A percentile compares a stretch with the other conserved stretches of the same genome.
Evolutionary conservation across 2,888 invertebrate species (phyloP).

Genomic region (Drosophila histrio): DNA sequence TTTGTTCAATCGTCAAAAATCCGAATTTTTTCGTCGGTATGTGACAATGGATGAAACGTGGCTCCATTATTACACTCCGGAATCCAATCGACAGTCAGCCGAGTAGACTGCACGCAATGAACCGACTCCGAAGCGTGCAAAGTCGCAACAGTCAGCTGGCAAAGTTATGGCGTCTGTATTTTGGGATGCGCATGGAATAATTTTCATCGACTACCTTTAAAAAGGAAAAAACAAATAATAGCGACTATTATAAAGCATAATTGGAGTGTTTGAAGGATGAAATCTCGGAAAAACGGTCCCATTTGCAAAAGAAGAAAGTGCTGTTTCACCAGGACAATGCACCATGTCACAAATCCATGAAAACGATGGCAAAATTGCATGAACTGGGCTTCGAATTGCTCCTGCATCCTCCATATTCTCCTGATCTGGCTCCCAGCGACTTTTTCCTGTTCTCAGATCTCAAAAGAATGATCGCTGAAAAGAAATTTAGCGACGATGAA

Average conservation of each 20-base stretch:
- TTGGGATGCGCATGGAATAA: too few relatives aligned
- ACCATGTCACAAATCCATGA: conserved; percentile 2
- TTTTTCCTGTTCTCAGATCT: background rate
- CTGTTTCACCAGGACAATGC: background rate
- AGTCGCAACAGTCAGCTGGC: too few relatives aligned
- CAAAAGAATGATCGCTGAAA: background rate
- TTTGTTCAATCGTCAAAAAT: background rate
- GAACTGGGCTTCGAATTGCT: conserved; percentile 12
- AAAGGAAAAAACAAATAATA: too few relatives aligned
- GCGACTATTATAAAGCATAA: too few relatives aligned
- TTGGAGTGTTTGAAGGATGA: too few relatives aligned
- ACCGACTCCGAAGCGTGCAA: too few relatives aligned
- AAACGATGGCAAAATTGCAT: conserved; percentile 1
- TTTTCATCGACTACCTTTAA: too few relatives aligned
- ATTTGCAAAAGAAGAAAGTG: conserved; percentile 1
- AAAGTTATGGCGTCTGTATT: too few relatives aligned
- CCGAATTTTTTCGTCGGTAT: background rate
- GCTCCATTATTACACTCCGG: background rate
- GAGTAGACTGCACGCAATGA: too few relatives aligned
- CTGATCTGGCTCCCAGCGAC: conserved; percentile 13
- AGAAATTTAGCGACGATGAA: conserved; percentile 16
- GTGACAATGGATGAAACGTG: conserved; percentile 1
- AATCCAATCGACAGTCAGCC: too few relatives aligned
- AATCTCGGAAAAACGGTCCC: too few relatives aligned
- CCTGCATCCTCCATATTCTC: conserved; percentile 1